These are phyloP conservation scores for Noturus placidus DNA, from an alignment of 2,113 vertebrate genomes.

Conservation along the genomic window DNA sequence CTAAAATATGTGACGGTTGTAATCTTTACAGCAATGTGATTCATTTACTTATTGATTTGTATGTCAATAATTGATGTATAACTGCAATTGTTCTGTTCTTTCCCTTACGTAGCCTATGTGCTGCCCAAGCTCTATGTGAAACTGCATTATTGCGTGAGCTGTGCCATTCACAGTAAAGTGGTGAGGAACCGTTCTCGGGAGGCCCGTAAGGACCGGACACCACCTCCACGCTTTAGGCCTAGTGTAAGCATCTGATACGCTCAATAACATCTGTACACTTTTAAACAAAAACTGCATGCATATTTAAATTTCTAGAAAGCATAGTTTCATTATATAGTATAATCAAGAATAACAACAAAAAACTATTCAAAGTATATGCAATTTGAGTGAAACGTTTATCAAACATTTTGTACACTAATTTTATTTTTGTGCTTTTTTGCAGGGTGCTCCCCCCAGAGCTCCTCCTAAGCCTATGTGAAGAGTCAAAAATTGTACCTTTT, in stretches of 20 bases:
- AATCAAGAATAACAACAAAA: neutral
- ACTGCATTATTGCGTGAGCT: slow-evolving; percentile 94
- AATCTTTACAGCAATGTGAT: neutral
- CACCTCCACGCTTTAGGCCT: slow-evolving; percentile 89
- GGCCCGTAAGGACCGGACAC: slow-evolving; percentile 91
- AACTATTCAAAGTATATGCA: neutral
- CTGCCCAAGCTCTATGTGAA: slow-evolving; percentile 95
- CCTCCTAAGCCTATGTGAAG: slow-evolving; percentile 80
- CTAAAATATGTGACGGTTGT: neutral
- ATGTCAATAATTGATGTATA: neutral
- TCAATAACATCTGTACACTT: neutral
- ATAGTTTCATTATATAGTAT: neutral
- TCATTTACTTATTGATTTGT: neutral
- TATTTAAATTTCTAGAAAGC: neutral
- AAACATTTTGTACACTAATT: neutral
- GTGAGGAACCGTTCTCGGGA: slow-evolving; percentile 92
- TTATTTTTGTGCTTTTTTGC: neutral
- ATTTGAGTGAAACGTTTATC: neutral
- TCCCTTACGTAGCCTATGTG: slow-evolving; percentile 76
- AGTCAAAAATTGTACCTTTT: slow-evolving; percentile 27
- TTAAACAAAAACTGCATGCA: neutral
- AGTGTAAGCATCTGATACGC: slow-evolving; percentile 67
- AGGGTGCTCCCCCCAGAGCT: slow-evolving; percentile 80
- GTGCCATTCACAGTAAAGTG: slow-evolving; percentile 95
- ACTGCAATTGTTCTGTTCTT: neutral